These are phyloP conservation scores for Mythimna vitellina DNA, from an alignment of 2,888 invertebrate species.

Conservation along the genomic window DNA sequence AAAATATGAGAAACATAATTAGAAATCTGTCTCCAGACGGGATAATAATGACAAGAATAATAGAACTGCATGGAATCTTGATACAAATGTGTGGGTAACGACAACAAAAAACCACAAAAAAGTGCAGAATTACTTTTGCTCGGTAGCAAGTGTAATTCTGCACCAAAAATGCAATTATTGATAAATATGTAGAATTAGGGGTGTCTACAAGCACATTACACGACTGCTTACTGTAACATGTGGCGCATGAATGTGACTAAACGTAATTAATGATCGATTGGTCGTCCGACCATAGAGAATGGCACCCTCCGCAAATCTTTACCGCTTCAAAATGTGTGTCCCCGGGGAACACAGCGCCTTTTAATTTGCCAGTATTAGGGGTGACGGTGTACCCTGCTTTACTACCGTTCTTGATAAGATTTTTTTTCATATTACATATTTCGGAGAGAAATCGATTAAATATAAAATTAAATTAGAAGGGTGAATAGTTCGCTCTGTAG, in stretches of 20 bases:
- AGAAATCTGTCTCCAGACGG: no score
- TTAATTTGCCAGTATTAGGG: constrained; percentile 90
- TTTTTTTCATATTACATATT: constrained; percentile 67
- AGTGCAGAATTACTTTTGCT: background rate
- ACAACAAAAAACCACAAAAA: no score
- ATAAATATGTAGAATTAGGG: constrained; percentile 51
- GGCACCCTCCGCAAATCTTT: constrained; percentile 86
- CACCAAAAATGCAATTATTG: constrained; percentile 24
- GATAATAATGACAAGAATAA: no score
- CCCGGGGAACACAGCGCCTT: constrained; percentile 85
- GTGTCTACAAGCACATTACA: constrained; percentile 67
- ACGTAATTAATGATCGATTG: constrained; percentile 90
- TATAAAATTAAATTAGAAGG: background rate
- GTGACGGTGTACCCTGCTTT: constrained; percentile 78
- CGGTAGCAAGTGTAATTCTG: constrained; percentile 5
- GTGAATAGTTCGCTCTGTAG: background rate
- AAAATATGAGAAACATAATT: no score
- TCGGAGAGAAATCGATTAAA: constrained; percentile 5
- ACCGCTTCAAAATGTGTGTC: constrained; percentile 82
- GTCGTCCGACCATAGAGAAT: constrained; percentile 80
- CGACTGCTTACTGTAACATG: constrained; percentile 80
- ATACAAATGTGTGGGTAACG: no score
- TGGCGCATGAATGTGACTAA: constrained; percentile 88
- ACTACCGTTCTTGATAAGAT: constrained; percentile 66
- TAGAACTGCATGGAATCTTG: no score